These are phyloP conservation scores for Mycogona germanica DNA, from an alignment of 2,888 invertebrate species.

Conservation along the genomic window DNA sequence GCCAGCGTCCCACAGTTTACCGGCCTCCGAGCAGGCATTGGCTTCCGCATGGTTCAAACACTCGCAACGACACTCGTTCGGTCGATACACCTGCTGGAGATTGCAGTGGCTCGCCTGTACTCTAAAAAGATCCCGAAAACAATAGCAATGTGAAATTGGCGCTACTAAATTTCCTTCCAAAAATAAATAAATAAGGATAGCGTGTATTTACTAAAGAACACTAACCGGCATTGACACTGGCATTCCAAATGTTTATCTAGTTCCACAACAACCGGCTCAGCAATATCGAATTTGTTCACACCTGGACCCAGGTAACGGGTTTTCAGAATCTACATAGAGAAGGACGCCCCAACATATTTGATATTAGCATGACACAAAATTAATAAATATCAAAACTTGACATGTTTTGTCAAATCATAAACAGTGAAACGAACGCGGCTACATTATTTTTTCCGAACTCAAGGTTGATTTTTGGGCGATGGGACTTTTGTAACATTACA, in stretches of 20 bases:
- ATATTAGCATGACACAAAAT: too few relatives aligned
- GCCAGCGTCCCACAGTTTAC: conserved; percentile 45
- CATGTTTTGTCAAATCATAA: too few relatives aligned
- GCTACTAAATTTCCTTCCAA: too few relatives aligned
- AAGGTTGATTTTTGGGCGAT: too few relatives aligned
- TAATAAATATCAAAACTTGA: too few relatives aligned
- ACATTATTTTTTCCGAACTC: too few relatives aligned
- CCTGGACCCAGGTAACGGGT: conserved; percentile 8
- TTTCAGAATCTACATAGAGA: conserved; percentile 1
- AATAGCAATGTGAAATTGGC: too few relatives aligned
- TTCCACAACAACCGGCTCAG: not conserved
- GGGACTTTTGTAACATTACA: too few relatives aligned
- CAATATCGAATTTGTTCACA: not conserved
- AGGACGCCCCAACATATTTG: too few relatives aligned
- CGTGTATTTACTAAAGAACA: conserved; percentile 18
- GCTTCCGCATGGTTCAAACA: conserved; percentile 49
- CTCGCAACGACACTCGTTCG: conserved; percentile 45
- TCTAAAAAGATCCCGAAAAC: not conserved
- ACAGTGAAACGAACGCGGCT: too few relatives aligned
- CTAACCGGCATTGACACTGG: conserved; percentile 15
- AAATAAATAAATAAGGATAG: conserved; percentile 5
- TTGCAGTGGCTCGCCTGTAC: conserved; percentile 40
- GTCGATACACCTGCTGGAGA: conserved; percentile 43
- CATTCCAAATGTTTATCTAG: conserved; percentile 13
- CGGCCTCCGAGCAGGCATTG: conserved; percentile 42